Percentiles rank a stretch among this genome's conserved stretches.
These are phyloP conservation scores for Menura novaehollandiae DNA, from an alignment of 2,113 vertebrate species.

Conservation along the genomic window DNA sequence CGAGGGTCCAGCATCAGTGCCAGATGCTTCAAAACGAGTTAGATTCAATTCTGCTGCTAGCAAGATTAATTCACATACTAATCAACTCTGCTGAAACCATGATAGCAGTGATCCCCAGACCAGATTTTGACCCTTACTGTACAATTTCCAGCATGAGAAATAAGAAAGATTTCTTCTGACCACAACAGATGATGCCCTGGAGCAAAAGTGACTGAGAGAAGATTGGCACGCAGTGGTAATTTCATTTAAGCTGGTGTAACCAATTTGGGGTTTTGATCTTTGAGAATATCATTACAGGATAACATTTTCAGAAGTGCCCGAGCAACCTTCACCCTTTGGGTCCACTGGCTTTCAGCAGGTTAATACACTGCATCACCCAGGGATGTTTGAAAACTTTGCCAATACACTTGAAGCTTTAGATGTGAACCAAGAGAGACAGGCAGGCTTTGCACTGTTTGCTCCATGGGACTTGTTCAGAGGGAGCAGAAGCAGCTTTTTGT, in stretches of 20 bases:
- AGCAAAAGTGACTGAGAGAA: constrained; percentile 12
- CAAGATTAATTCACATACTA: neutral
- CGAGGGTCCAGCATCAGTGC: neutral
- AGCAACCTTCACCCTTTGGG: neutral
- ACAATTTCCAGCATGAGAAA: neutral
- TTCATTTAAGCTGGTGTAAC: constrained; percentile 1
- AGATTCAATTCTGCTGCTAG: neutral
- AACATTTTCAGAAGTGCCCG: neutral
- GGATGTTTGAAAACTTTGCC: neutral
- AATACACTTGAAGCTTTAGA: neutral
- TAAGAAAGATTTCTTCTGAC: neutral
- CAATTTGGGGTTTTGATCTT: constrained; percentile 28
- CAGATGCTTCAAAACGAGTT: neutral
- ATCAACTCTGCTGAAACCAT: neutral
- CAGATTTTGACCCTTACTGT: constrained; percentile 9
- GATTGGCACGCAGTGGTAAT: neutral
- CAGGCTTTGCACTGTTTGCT: neutral
- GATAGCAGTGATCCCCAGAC: neutral
- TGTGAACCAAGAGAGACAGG: neutral
- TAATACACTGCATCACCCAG: neutral
- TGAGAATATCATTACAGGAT: neutral
- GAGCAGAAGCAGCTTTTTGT: neutral
- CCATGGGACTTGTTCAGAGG: neutral
- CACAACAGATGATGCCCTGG: neutral
- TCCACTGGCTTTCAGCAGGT: neutral